Conservation (phyloP, 2,797 vertebrate genomes). For the Stomatorhinus walkeri region DNA sequence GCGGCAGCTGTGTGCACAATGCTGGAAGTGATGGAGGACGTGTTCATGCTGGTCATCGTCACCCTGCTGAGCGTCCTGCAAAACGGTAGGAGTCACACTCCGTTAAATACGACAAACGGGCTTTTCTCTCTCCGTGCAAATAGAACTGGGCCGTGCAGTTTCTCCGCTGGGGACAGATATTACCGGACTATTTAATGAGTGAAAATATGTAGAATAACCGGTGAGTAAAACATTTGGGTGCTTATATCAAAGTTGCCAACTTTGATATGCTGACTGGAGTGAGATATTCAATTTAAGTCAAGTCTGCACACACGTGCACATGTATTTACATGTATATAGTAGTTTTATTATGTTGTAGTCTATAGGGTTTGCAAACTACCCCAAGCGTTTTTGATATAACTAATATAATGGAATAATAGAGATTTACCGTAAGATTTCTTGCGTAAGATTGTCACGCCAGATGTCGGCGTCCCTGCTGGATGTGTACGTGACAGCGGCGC, state of each 20-base stretch:
- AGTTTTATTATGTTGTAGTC: background rate
- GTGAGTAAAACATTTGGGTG: background rate
- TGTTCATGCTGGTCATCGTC: constrained; percentile 76
- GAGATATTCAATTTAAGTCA: background rate
- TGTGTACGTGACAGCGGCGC: background rate
- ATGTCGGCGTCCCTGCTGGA: background rate
- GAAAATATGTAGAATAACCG: background rate
- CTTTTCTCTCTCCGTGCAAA: background rate
- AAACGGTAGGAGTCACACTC: constrained; percentile 68
- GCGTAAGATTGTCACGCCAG: background rate
- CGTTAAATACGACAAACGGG: background rate
- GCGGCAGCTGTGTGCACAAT: constrained; percentile 1
- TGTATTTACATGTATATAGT: background rate
- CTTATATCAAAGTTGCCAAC: background rate
- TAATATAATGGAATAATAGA: background rate
- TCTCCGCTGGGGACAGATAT: background rate
- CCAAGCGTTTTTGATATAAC: background rate
- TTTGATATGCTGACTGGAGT: background rate
- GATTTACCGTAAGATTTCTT: background rate
- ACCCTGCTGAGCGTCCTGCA: constrained; percentile 85
- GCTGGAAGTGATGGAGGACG: constrained; percentile 74
- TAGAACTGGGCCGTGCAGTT: background rate
- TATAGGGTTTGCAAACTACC: background rate
- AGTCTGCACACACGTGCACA: background rate
- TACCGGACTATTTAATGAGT: background rate